Conservation (phyloP, 2,888 invertebrate species). For the Alloscopus bannaensis region DNA sequence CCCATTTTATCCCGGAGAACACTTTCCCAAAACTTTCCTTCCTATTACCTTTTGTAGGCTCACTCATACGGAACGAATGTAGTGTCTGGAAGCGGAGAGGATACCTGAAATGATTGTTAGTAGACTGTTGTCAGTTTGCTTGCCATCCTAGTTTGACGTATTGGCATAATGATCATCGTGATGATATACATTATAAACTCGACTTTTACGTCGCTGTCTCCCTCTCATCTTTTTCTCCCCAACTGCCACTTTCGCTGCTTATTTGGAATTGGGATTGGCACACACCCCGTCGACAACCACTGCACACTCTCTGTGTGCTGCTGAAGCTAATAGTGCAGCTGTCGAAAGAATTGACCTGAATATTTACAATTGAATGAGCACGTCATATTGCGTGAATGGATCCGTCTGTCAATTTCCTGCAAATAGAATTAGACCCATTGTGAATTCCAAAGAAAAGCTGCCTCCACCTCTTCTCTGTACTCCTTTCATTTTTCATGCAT, state of each 20-base stretch:
- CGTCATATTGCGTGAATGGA: constrained; percentile 66
- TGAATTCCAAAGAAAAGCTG: constrained; percentile 54
- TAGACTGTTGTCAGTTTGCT: not conserved
- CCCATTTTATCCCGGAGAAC: no score
- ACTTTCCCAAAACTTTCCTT: no score
- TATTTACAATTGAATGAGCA: constrained; percentile 64
- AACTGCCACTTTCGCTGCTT: not conserved
- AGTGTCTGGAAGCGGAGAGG: no score
- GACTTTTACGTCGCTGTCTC: not conserved
- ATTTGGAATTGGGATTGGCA: no score
- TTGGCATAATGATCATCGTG: not conserved
- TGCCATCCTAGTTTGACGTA: not conserved
- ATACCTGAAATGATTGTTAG: no score
- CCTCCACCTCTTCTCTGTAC: not conserved
- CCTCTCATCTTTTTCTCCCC: not conserved
- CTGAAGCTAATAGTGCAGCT: constrained; percentile 55
- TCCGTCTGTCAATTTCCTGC: constrained; percentile 63
- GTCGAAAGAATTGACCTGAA: constrained; percentile 64
- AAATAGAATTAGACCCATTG: constrained; percentile 64
- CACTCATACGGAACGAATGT: no score
- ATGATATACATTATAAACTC: not conserved
- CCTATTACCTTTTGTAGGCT: no score
- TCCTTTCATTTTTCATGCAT: no score
- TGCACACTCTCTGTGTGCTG: no score
- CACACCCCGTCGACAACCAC: not conserved